phyloP scores from a whole-genome alignment of 2,113 vertebrate species.

The Athene noctua region DNA sequence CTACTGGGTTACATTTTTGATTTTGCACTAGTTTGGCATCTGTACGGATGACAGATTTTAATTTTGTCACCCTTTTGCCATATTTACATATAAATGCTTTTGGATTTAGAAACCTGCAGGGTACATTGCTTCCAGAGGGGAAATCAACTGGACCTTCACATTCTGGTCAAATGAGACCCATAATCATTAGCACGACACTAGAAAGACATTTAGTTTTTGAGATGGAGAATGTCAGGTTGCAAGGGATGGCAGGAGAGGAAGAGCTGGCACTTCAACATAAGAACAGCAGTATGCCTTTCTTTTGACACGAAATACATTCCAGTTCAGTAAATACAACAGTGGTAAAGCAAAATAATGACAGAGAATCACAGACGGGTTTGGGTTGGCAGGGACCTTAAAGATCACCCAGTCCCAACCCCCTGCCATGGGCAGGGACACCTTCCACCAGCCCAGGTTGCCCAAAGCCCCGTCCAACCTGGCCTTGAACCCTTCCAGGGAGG shows the following conservation, averaged over 20 bases:
- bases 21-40: background rate
- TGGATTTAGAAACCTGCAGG: background rate
- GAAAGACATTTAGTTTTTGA: background rate
- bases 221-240: background rate
- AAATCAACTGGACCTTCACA: background rate
- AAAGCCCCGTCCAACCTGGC: no score
- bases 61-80: background rate
- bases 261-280: background rate
- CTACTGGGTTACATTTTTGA: background rate
- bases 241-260: background rate
- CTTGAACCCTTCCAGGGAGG: no score
- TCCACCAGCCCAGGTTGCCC: no score
- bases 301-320: background rate
- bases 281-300: background rate
- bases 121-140: background rate
- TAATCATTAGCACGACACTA: background rate
- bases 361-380: no score
- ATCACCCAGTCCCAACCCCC: no score
- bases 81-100: background rate
- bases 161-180: background rate
- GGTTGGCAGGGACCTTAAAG: no score
- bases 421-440: no score
- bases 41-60: background rate
- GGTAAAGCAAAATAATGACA: background rate
- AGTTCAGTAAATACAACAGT: background rate